Evolutionary conservation across 2,113 vertebrate species (phyloP).

Genomic region (Bolborhynchus lineola): DNA sequence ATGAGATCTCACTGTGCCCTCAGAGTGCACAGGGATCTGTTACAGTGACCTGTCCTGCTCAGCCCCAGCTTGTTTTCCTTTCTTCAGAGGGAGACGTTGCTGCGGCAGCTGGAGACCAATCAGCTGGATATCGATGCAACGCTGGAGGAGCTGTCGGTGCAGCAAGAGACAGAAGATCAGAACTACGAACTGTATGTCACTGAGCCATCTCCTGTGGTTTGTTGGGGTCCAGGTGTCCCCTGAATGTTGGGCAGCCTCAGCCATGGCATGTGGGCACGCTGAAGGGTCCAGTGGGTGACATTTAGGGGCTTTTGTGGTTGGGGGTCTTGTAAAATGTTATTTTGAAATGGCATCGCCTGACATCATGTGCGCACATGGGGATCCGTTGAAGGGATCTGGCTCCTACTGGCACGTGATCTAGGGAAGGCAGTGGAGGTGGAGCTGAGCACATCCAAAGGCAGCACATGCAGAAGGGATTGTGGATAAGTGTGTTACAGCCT

Average conservation of each 20-base stretch:
- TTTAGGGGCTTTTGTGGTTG: background rate
- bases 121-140: constrained; percentile 97
- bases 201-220: background rate
- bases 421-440: background rate
- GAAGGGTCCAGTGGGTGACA: background rate
- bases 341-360: background rate
- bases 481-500: background rate
- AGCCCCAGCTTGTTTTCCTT: background rate
- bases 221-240: background rate
- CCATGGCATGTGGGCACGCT: background rate
- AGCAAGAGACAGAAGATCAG: constrained; percentile 97
- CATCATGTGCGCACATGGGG: background rate
- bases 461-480: background rate
- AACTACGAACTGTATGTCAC: constrained; percentile 92
- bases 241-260: background rate
- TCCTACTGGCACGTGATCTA: fast-evolving
- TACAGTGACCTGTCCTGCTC: constrained; percentile 4
- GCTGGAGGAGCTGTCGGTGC: constrained; percentile 91
- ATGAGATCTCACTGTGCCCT: background rate
- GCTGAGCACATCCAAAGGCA: background rate
- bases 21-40: background rate
- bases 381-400: background rate
- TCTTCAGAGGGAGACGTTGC: constrained; percentile 89
- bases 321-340: background rate
- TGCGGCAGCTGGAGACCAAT: constrained; percentile 97